phyloP scores from a whole-genome alignment of 2,113 vertebrate species.

The Percina caprodes region DNA sequence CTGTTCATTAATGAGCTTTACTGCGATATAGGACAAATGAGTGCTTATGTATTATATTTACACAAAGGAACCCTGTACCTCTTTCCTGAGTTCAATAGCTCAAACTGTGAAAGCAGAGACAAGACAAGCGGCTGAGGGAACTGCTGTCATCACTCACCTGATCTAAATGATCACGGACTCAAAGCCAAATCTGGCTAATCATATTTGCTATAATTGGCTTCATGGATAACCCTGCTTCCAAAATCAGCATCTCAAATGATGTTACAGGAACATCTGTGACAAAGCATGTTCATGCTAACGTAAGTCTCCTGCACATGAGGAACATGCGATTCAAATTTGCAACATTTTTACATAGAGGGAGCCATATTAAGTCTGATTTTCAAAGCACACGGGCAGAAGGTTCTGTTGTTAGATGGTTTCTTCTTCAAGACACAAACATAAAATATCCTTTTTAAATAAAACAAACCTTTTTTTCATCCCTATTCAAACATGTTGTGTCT shows the following conservation, averaged over 20 bases:
- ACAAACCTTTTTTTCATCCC: background rate
- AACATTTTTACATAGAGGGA: background rate
- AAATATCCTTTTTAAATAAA: background rate
- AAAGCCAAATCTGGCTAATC: slow-evolving; percentile 52
- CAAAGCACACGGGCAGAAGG: background rate
- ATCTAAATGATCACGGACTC: too few relatives aligned
- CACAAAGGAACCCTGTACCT: too few relatives aligned
- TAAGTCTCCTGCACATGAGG: background rate
- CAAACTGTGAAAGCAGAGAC: too few relatives aligned
- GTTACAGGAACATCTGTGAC: slow-evolving; percentile 16
- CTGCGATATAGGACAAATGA: too few relatives aligned
- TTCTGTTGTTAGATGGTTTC: background rate
- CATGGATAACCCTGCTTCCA: slow-evolving; percentile 12
- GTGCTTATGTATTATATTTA: too few relatives aligned
- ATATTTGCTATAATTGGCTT: slow-evolving; percentile 49
- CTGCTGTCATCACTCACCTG: too few relatives aligned
- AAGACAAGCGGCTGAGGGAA: slow-evolving; percentile 28
- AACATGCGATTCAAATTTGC: background rate
- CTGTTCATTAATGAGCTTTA: too few relatives aligned
- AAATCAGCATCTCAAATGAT: slow-evolving; percentile 21
- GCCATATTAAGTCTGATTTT: background rate
- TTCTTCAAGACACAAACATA: background rate
- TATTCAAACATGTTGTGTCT: too few relatives aligned
- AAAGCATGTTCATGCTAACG: slow-evolving; percentile 20
- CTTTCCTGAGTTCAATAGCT: too few relatives aligned